Evolutionary conservation across 2,888 invertebrate genomes (phyloP).

Genomic region (Lagria hirta): DNA sequence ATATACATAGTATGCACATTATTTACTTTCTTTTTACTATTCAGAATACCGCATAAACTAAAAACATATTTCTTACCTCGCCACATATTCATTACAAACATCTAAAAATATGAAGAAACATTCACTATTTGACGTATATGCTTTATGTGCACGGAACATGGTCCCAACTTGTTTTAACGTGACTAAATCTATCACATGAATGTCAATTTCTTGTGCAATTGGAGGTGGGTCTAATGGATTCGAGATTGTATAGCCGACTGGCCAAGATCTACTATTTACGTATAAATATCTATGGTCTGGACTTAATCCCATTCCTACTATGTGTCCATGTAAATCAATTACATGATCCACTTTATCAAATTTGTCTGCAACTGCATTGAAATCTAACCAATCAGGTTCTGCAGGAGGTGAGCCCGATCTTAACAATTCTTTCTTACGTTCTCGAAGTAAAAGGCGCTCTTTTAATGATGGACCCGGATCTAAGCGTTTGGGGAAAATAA

Average conservation of each 20-base stretch:
- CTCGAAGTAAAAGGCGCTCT: constrained; percentile 65
- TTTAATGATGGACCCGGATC: constrained; percentile 69
- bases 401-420: constrained; percentile 53
- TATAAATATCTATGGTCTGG: constrained; percentile 82
- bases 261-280: constrained; percentile 84
- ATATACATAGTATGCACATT: no score
- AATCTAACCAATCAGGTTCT: constrained; percentile 69
- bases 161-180: constrained; percentile 75
- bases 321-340: constrained; percentile 82
- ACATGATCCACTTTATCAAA: constrained; percentile 77
- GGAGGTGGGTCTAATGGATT: constrained; percentile 80
- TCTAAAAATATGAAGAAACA: constrained; percentile 86
- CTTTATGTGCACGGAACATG: constrained; percentile 76
- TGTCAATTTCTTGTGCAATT: constrained; percentile 83
- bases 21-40: no score
- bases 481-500: constrained; percentile 66
- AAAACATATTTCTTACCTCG: constrained; percentile 62
- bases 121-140: constrained; percentile 81
- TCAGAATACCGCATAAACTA: no score
- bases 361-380: constrained; percentile 66
- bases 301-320: constrained; percentile 83
- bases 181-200: constrained; percentile 80
- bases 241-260: constrained; percentile 70
- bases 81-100: constrained; percentile 79
- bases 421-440: constrained; percentile 57